phyloP scores from a whole-genome alignment of 2,113 vertebrate genomes.

The Shinisaurus crocodilurus region DNA sequence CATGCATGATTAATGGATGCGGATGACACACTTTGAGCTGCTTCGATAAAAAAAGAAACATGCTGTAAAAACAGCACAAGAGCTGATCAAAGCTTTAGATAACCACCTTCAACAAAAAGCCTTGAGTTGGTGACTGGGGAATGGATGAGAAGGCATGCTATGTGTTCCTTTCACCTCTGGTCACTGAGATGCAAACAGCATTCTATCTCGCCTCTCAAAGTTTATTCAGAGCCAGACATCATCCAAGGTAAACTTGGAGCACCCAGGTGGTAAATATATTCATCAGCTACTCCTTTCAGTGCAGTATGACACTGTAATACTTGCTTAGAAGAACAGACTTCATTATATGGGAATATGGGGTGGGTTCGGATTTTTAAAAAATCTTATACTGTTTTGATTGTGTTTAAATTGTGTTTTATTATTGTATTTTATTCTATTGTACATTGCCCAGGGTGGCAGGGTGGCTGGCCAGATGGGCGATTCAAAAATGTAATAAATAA shows the following conservation, averaged over 20 bases:
- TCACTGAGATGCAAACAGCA: background rate
- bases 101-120: background rate
- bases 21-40: slow-evolving; percentile 20
- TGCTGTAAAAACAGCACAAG: background rate
- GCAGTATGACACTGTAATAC: slow-evolving; percentile 65
- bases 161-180: background rate
- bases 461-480: too few species aligned
- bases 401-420: too few species aligned
- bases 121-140: background rate
- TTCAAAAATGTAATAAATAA: too few species aligned
- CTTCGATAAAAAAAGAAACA: slow-evolving; percentile 41
- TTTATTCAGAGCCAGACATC: slow-evolving; percentile 59
- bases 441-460: too few species aligned
- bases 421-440: too few species aligned
- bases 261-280: slow-evolving; percentile 54
- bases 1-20: slow-evolving; percentile 62
- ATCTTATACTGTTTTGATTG: too few species aligned
- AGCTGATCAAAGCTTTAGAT: background rate
- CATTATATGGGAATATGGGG: too few species aligned
- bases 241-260: slow-evolving; percentile 59
- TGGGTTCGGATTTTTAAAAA: too few species aligned
- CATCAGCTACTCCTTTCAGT: slow-evolving; percentile 66
- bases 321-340: background rate
- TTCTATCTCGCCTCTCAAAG: slow-evolving; percentile 51
- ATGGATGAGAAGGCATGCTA: slow-evolving; percentile 48